These are phyloP conservation scores for Antheraea pernyi DNA, from an alignment of 1,140 invertebrate genomes.

Conservation along the genomic window DNA sequence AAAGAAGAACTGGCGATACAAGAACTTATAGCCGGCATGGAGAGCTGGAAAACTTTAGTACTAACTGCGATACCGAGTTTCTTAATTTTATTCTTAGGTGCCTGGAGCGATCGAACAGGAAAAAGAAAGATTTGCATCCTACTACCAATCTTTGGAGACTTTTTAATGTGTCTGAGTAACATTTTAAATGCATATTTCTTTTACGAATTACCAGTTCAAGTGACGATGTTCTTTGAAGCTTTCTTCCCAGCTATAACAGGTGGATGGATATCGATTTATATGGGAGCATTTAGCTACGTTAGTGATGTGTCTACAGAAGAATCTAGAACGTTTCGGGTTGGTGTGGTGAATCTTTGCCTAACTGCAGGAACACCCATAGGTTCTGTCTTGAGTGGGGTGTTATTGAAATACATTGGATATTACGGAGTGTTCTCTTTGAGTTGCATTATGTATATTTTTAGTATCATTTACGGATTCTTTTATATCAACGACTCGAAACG, in stretches of 20 bases:
- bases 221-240: slow-evolving; percentile 79
- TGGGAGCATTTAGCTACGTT: slow-evolving; percentile 81
- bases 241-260: slow-evolving; percentile 80
- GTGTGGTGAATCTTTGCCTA: slow-evolving; percentile 80
- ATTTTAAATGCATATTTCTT: slow-evolving; percentile 87
- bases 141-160: slow-evolving; percentile 87
- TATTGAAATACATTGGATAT: slow-evolving; percentile 85
- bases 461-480: slow-evolving; percentile 84
- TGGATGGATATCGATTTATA: slow-evolving; percentile 79
- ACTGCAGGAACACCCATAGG: slow-evolving; percentile 83
- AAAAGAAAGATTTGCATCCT: slow-evolving; percentile 90
- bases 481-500: slow-evolving; percentile 81
- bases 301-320: slow-evolving; percentile 81
- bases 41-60: slow-evolving; percentile 76
- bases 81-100: slow-evolving; percentile 80
- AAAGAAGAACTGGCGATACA: slow-evolving; percentile 74
- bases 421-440: slow-evolving; percentile 89
- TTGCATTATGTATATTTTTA: slow-evolving; percentile 84
- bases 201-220: slow-evolving; percentile 85
- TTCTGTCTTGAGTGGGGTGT: slow-evolving; percentile 85
- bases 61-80: slow-evolving; percentile 75
- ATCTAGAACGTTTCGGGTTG: slow-evolving; percentile 80
- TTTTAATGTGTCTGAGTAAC: slow-evolving; percentile 85
- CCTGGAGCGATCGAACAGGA: slow-evolving; percentile 83
- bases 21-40: slow-evolving; percentile 77